These are phyloP conservation scores for Pseudomugil gertrudae DNA, from an alignment of 2,797 vertebrate species.

Conservation along the genomic window DNA sequence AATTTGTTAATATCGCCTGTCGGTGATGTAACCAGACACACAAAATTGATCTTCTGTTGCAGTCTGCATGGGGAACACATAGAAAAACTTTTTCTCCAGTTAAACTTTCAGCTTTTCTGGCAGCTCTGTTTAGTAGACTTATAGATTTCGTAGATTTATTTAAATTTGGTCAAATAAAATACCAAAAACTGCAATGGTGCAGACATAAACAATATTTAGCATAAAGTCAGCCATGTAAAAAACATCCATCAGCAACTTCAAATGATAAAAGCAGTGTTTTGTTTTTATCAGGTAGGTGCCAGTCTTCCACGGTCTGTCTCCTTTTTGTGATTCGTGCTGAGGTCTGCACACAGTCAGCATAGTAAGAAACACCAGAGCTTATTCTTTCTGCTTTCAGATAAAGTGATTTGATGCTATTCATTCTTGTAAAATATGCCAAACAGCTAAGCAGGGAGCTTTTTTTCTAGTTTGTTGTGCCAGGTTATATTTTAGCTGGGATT, in stretches of 20 bases:
- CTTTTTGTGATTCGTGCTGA: slow-evolving; percentile 52
- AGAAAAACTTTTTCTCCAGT: background rate
- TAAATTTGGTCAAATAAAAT: background rate
- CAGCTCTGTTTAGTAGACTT: background rate
- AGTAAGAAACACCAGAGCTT: slow-evolving; percentile 39
- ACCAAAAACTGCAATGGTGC: background rate
- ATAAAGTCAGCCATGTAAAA: background rate
- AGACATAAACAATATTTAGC: background rate
- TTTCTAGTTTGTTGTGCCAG: slow-evolving; percentile 16
- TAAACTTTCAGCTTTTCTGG: slow-evolving; percentile 27
- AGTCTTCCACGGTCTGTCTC: slow-evolving; percentile 32
- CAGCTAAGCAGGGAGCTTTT: slow-evolving; percentile 27
- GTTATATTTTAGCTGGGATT: slow-evolving; percentile 14
- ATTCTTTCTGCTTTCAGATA: slow-evolving; percentile 54
- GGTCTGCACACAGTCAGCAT: slow-evolving; percentile 54
- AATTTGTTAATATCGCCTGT: background rate
- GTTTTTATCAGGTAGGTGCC: slow-evolving; percentile 33
- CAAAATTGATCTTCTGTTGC: background rate
- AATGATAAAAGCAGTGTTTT: slow-evolving; percentile 19
- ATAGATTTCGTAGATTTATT: background rate
- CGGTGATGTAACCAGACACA: slow-evolving; percentile 1
- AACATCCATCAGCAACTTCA: too few species aligned
- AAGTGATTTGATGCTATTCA: slow-evolving; percentile 38
- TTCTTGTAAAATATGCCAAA: slow-evolving; percentile 40
- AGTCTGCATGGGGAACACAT: background rate